A percentile compares a stretch with the other conserved stretches of the same genome.
Evolutionary conservation across 1,140 invertebrate species (phyloP).

Genomic region (Pinna nobilis): DNA sequence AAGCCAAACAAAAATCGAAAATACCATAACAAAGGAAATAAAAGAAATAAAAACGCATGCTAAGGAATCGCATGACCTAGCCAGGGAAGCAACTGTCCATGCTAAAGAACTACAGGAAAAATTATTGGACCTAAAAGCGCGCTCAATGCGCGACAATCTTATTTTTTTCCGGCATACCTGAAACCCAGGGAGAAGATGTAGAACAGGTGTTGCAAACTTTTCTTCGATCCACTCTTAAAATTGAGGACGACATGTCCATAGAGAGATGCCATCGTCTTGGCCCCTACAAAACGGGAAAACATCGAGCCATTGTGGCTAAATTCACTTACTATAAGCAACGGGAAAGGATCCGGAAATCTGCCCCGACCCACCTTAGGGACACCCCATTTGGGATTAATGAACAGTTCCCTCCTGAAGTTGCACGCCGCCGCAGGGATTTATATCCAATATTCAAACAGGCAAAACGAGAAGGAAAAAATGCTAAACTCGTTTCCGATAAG

Average conservation of each 20-base stretch:
- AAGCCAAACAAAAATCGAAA: too few species aligned
- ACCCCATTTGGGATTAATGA: background rate
- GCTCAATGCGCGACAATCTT: background rate
- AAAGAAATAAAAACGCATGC: too few species aligned
- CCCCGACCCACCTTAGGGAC: background rate
- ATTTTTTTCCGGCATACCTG: background rate
- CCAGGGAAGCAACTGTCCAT: too few species aligned
- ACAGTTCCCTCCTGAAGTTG: conserved; percentile 1
- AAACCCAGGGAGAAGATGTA: background rate
- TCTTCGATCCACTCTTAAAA: background rate
- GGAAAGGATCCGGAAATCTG: background rate
- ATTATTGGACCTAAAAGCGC: background rate
- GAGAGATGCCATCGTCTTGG: background rate
- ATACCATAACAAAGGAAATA: too few species aligned
- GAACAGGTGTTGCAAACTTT: background rate
- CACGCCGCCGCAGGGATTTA: background rate
- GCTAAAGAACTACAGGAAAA: too few species aligned
- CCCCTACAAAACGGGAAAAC: background rate
- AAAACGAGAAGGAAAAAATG: background rate
- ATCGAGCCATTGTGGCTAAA: background rate
- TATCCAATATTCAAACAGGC: background rate
- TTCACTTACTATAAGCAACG: background rate
- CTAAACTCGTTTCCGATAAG: background rate
- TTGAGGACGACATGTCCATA: background rate
- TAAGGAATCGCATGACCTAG: too few species aligned